Evolutionary conservation across 2,797 vertebrate species (phyloP).

Genomic region (Tenualosa thibaudeaui): DNA sequence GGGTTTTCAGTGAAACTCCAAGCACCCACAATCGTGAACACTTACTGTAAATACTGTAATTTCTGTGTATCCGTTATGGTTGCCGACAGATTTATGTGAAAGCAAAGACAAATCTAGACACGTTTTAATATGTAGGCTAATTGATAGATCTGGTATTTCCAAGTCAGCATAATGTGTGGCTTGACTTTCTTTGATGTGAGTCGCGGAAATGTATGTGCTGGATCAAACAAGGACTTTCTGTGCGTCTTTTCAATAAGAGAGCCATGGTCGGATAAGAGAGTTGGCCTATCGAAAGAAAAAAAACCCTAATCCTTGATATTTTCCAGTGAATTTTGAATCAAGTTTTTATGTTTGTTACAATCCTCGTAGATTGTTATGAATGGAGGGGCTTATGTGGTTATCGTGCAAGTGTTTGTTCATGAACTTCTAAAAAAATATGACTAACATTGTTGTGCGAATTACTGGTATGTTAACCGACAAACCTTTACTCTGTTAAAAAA

Average conservation of each 20-base stretch:
- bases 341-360: constrained; percentile 45
- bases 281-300: neutral
- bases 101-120: neutral
- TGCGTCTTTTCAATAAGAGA: neutral
- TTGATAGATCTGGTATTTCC: neutral
- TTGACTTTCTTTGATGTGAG: neutral
- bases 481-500: constrained; percentile 42
- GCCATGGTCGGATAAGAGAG: neutral
- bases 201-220: neutral
- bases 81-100: neutral
- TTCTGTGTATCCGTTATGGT: constrained; percentile 14
- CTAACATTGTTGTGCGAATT: constrained; percentile 43
- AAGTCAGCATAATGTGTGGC: neutral
- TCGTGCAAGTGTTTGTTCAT: constrained; percentile 45
- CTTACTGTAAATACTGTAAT: constrained; percentile 23
- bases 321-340: constrained; percentile 49
- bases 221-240: neutral
- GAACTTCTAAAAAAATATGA: constrained; percentile 42
- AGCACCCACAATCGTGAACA: constrained; percentile 1
- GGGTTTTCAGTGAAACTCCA: neutral
- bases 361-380: constrained; percentile 47
- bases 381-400: constrained; percentile 43
- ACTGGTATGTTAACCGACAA: constrained; percentile 16
- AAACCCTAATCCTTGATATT: constrained; percentile 47
- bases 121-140: constrained; percentile 3